Evolutionary conservation across 1,140 invertebrate genomes (phyloP), one percentile per base, ranked within the genome.

Genomic region (Radopholus similis): DNA sequence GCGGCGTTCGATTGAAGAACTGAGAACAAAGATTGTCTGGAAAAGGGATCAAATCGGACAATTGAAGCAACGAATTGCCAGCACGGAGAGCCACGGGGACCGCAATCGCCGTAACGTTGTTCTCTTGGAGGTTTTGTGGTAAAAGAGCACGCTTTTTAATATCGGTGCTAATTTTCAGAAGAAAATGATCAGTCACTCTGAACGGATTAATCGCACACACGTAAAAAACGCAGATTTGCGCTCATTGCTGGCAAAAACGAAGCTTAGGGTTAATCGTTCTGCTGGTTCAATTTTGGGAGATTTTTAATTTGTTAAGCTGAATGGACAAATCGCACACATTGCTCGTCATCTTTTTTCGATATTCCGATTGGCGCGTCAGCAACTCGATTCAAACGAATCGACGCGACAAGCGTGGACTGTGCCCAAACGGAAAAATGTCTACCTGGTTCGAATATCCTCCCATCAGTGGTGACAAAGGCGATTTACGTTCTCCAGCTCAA

Each of bases 51-150:
- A 59, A 21, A 42, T 66, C 9, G 54, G 54, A 30, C 51, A 34
- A 26, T 21, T 66, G 11, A 66, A 18, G 40, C 64, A 66, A 18
- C 44, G 64, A 26, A 66, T 66, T 38, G 32, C 37, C 26, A 13
- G 34, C 47, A 35, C 59, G 40, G 56, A 47, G 21, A 32, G 51
- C 15, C 51, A 66, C 23, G 30, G 49, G 0, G 55, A 55, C 21
- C 56, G 54, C n/a, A 66, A 62, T 30, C 51, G 47, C 28, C 56
- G 34, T 21, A 66, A 66, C 58, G 56, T 66, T 26, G 6, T 42
- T 6, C 54, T 66, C n/a, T 38, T 66, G 18, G 64, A 66, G 56
- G 64, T 66, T 28, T 64, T 64, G 42, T 34, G 55, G 9, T 63
- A 44, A n/a, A n/a, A n/a, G 23, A n/a, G 32, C 15, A 64, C 18